These are phyloP conservation scores for Bos indicus DNA, from an alignment of 2,113 vertebrate species.

Conservation along the genomic window DNA sequence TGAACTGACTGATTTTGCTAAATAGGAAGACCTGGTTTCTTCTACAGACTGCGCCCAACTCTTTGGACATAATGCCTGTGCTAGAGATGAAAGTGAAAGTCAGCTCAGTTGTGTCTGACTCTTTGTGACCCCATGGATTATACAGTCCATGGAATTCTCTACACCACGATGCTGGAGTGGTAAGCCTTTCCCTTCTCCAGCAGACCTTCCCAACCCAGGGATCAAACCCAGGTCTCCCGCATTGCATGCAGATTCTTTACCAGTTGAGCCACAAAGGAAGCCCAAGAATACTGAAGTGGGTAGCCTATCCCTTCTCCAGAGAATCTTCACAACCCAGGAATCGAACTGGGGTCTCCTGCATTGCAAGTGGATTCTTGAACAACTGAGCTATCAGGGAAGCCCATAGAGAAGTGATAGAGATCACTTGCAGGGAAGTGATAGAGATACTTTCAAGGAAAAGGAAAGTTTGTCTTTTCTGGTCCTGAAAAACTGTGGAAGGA, in stretches of 20 bases:
- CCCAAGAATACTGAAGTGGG: background rate
- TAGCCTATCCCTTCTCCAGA: background rate
- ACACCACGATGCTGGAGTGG: background rate
- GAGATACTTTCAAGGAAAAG: background rate
- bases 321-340: background rate
- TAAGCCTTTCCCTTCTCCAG: background rate
- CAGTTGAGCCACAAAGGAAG: background rate
- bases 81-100: background rate
- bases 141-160: background rate
- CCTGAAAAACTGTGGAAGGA: background rate
- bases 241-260: background rate
- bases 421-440: background rate
- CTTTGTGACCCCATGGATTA: background rate
- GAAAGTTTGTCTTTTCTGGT: background rate
- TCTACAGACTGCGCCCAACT: background rate
- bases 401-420: background rate
- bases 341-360: background rate
- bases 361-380: background rate
- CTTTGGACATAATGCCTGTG: background rate
- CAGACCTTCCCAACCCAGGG: background rate
- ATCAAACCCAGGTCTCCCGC: background rate
- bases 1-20: background rate
- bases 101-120: background rate
- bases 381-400: background rate
- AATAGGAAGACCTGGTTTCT: background rate